Evolutionary conservation across 1,140 invertebrate genomes (phyloP), one percentile per base, ranked within the genome.

Genomic region (Drosophila bocqueti): DNA sequence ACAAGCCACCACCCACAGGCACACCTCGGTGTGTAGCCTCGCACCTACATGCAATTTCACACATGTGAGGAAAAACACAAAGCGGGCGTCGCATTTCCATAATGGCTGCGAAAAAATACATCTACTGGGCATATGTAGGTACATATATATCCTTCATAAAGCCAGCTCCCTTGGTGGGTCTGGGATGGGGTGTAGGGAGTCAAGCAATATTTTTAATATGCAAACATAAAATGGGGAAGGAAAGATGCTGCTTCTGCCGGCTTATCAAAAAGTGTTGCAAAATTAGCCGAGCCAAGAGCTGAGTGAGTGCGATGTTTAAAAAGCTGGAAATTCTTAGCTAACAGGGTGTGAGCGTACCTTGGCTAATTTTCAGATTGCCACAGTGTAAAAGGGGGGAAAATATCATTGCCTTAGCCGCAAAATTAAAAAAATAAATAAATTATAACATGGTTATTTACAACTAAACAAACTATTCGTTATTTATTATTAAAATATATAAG

Each of bases 261-360:
- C 83, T 75, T 84, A 87, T 87, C 83, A 87, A 87, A 87, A 89
- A 74, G 84, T 87, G 84, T 73, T 78, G 81, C 76, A 69, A 89
- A 87, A 89, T 87, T 87, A 87, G 83, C 83, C 78, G 42, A 87
- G 66, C 29, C 68, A 72, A 21, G 55, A 31, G 42, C 31, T 73
- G 69, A 47, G 60, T 66, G 52, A 71, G 69, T 73, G 61, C 72
- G 34, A 59, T 82, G 83, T 46, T 86, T 76, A 86, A 86, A 86
- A 68, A 67, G 49, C 69, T 79, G 76, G 76, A 79, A 79, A 43
- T 72, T 66, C 75, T 38, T 24, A 13, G 38, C 24, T n/a, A n/a
- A 13, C 11, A 9, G 11, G 3, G 67, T n/a, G 45, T 50, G 21
- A 7, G 15, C 9, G 15, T 16, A 24, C 24, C 18, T 52, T 38